phyloP scores from a whole-genome alignment of 2,797 vertebrate genomes.

The Macropus fuliginosus region DNA sequence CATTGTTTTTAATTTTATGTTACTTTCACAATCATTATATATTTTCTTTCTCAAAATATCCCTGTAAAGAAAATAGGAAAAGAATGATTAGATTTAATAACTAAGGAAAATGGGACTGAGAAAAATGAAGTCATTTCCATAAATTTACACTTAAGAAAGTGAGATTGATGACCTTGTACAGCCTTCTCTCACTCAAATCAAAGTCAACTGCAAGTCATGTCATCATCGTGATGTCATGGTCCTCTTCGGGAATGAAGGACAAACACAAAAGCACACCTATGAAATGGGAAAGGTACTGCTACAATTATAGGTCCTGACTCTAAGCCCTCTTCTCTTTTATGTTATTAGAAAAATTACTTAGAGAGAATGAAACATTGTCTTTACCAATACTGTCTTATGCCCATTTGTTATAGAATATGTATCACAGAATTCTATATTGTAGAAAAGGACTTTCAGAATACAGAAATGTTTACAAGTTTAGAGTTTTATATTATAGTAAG shows the following conservation, averaged over 20 bases:
- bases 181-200: too few relatives aligned
- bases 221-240: too few relatives aligned
- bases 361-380: not conserved
- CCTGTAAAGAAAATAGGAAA: not conserved
- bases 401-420: not conserved
- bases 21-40: not conserved
- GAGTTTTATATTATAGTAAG: not conserved
- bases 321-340: not conserved
- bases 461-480: constrained; percentile 22
- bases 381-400: not conserved
- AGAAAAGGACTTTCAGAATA: constrained; percentile 48
- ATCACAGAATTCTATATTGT: not conserved
- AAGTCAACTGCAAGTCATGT: too few relatives aligned
- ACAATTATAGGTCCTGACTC: not conserved
- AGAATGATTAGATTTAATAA: too few relatives aligned
- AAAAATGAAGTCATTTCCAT: not conserved
- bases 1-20: not conserved
- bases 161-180: too few relatives aligned
- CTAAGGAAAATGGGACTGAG: not conserved
- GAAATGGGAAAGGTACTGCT: not conserved
- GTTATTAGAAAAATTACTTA: not conserved
- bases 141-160: not conserved
- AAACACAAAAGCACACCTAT: too few relatives aligned
- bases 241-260: too few relatives aligned
- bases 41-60: not conserved